A percentile compares a stretch with the other conserved stretches of the same genome.
Conservation (phyloP, 2,113 vertebrate species). For the Burhinus oedicnemus region DNA sequence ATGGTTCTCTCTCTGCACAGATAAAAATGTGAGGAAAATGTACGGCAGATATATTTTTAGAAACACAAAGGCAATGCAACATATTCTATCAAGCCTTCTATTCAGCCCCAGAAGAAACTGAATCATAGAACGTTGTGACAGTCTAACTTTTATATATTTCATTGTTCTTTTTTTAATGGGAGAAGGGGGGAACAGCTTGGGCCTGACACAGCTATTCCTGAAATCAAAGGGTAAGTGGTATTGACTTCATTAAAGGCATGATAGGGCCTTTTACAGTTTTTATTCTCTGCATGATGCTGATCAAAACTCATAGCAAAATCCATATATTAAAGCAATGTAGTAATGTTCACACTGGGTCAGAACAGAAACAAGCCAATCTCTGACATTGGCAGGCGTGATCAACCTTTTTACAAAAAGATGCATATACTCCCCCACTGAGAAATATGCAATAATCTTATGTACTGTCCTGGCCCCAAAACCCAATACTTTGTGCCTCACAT, state of each 20-base stretch:
- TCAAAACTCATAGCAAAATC: background rate
- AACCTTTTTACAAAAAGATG: background rate
- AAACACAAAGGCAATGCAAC: background rate
- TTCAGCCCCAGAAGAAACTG: background rate
- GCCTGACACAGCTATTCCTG: background rate
- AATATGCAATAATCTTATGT: background rate
- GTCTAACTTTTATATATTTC: background rate
- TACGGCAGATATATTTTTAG: background rate
- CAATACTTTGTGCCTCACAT: background rate
- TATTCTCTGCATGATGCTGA: background rate
- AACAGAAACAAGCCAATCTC: background rate
- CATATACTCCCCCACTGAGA: background rate
- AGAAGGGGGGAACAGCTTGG: background rate
- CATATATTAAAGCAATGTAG: background rate
- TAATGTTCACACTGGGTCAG: background rate
- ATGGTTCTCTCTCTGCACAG: background rate
- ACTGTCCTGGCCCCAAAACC: background rate
- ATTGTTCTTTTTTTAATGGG: background rate
- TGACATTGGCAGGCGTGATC: background rate
- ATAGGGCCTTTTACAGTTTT: background rate
- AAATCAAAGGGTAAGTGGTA: background rate
- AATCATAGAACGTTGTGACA: background rate
- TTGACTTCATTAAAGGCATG: background rate
- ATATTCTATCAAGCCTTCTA: background rate
- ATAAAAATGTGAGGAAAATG: slow-evolving; percentile 1